phyloP scores from a whole-genome alignment of 1,140 invertebrate species.

The Drosophila parvula region DNA sequence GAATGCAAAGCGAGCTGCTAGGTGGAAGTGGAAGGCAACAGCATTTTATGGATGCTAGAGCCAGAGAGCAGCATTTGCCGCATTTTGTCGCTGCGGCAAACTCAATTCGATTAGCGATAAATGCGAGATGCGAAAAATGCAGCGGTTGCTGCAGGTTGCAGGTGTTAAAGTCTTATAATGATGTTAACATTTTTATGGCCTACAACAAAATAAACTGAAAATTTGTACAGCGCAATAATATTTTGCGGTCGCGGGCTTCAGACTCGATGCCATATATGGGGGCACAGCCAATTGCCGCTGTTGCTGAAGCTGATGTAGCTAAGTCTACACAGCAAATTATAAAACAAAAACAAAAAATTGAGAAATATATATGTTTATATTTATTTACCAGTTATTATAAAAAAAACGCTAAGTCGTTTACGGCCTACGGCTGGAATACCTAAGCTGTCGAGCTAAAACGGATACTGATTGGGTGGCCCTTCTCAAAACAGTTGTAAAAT shows the following conservation, averaged over 20 bases:
- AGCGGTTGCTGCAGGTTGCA: slow-evolving; percentile 51
- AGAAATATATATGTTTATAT: neutral
- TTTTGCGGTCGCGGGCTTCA: slow-evolving; percentile 53
- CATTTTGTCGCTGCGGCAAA: slow-evolving; percentile 38
- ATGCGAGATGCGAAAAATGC: slow-evolving; percentile 72
- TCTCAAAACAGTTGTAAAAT: too few species aligned
- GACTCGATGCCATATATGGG: slow-evolving; percentile 55
- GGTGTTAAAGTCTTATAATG: slow-evolving; percentile 79
- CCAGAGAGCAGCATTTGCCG: slow-evolving; percentile 40
- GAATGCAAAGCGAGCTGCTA: slow-evolving; percentile 74
- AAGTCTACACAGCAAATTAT: neutral
- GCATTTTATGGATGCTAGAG: slow-evolving; percentile 73
- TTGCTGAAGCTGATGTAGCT: neutral
- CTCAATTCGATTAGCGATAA: slow-evolving; percentile 78
- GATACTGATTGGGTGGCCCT: too few species aligned
- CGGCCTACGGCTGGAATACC: too few species aligned
- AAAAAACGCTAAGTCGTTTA: too few species aligned
- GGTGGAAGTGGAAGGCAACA: slow-evolving; percentile 46
- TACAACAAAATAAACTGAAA: slow-evolving; percentile 76
- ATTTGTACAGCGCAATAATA: slow-evolving; percentile 75
- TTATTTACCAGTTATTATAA: too few species aligned
- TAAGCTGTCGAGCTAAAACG: too few species aligned
- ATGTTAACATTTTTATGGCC: slow-evolving; percentile 81
- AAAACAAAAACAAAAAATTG: neutral
- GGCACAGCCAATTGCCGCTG: slow-evolving; percentile 56